Percentiles rank a stretch among this genome's conserved stretches.
phyloP scores from a whole-genome alignment of 37 sponge, comb jelly and placozoan genomes.

The Hexactinellida sp. region DNA sequence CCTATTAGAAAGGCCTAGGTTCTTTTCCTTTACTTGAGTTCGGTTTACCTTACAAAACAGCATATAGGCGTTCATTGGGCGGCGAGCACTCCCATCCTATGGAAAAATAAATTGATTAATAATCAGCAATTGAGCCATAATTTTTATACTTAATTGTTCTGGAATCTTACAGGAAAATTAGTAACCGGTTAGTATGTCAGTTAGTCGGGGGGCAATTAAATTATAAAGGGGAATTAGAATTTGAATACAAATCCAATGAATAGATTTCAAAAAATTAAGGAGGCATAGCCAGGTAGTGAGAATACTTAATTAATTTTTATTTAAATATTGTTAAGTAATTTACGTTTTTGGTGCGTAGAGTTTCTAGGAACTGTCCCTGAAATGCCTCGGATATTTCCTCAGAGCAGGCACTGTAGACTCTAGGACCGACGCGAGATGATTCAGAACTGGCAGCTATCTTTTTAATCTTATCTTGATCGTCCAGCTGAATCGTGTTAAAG shows the following conservation, averaged over 20 bases:
- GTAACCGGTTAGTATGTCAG: no score
- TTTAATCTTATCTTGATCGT: neutral
- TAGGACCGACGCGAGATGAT: neutral
- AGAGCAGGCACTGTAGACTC: neutral
- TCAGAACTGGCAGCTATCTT: neutral
- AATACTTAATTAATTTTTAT: neutral
- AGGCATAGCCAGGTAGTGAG: no score
- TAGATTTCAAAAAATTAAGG: no score
- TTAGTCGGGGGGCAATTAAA: no score
- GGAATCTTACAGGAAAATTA: no score
- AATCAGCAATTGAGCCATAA: no score
- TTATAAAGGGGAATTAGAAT: no score
- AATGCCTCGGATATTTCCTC: neutral
- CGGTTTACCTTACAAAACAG: neutral
- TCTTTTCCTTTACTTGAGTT: neutral
- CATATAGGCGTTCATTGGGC: slow-evolving; percentile 12
- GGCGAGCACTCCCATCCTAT: neutral
- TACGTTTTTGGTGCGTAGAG: slow-evolving; percentile 2
- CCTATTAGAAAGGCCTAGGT: neutral
- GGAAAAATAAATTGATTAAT: neutral
- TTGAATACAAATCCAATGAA: neutral
- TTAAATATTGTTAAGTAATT: neutral
- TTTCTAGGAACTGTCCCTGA: neutral
- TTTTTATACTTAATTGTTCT: no score
- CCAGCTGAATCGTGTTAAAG: neutral